These are phyloP conservation scores for Ephialtes manifestator DNA, from an alignment of 2,888 invertebrate genomes.

Conservation along the genomic window DNA sequence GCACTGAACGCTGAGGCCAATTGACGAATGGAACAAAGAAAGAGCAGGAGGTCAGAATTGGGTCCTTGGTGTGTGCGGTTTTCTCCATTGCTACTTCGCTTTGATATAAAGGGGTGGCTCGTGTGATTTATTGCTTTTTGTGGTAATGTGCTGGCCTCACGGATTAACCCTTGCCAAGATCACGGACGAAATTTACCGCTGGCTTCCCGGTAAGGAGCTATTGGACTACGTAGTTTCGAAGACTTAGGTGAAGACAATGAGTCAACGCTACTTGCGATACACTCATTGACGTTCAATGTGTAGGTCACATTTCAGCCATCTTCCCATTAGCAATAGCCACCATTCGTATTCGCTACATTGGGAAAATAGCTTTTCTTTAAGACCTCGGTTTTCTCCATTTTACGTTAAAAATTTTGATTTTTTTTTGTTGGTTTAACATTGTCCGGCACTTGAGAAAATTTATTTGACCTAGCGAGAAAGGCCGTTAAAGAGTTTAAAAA, in stretches of 20 bases:
- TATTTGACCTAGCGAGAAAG: too few relatives aligned
- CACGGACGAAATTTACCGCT: slow-evolving; percentile 47
- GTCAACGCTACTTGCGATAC: background rate
- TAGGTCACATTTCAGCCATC: background rate
- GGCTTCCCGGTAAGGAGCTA: slow-evolving; percentile 31
- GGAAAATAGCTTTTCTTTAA: too few relatives aligned
- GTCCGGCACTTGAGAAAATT: too few relatives aligned
- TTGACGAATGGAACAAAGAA: slow-evolving; percentile 9
- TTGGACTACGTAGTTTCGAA: background rate
- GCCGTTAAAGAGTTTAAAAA: too few relatives aligned
- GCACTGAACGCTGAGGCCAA: background rate
- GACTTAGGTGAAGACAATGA: background rate
- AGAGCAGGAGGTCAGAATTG: slow-evolving; percentile 22
- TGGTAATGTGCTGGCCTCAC: slow-evolving; percentile 61
- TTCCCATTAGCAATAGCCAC: background rate
- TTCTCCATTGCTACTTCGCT: slow-evolving; percentile 48
- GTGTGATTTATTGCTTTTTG: slow-evolving; percentile 71
- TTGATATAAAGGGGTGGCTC: slow-evolving; percentile 59
- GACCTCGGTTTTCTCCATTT: too few relatives aligned
- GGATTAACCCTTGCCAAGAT: slow-evolving; percentile 68
- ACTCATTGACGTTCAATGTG: background rate
- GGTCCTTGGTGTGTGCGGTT: slow-evolving; percentile 51
- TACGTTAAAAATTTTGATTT: too few relatives aligned
- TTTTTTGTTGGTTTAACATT: too few relatives aligned
- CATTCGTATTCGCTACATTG: too few relatives aligned